Percentiles rank a stretch among this genome's conserved stretches.
Evolutionary conservation across 2,797 vertebrate genomes (phyloP).

Genomic region (Sebastes matsubarae): DNA sequence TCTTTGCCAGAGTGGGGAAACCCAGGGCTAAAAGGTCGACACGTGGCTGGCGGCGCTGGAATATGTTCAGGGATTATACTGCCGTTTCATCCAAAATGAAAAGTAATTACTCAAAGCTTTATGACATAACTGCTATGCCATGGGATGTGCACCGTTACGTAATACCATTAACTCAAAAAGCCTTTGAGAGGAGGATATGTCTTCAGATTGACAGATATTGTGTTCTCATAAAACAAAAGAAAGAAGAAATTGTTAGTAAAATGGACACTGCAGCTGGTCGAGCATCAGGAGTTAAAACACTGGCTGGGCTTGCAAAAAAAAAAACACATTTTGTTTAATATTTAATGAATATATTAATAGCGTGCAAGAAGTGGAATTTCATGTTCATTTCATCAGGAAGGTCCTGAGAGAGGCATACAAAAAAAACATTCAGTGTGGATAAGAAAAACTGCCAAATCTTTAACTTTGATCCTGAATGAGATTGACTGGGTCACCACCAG

Average conservation of each 20-base stretch:
- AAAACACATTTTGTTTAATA: slow-evolving; percentile 7
- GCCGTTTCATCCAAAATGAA: slow-evolving; percentile 59
- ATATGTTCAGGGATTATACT: slow-evolving; percentile 59
- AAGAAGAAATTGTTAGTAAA: not conserved
- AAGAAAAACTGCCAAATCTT: not conserved
- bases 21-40: slow-evolving; percentile 9
- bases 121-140: slow-evolving; percentile 69
- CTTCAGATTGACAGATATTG: slow-evolving; percentile 35
- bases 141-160: slow-evolving; percentile 56
- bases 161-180: slow-evolving; percentile 62
- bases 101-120: slow-evolving; percentile 73
- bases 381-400: slow-evolving; percentile 46
- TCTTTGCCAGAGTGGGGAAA: slow-evolving; percentile 21
- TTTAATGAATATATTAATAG: slow-evolving; percentile 27
- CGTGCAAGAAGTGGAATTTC: slow-evolving; percentile 14
- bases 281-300: not conserved
- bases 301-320: not conserved
- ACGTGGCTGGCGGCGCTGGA: not conserved
- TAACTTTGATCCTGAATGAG: not conserved
- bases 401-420: not conserved
- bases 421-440: not conserved
- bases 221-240: slow-evolving; percentile 16
- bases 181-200: slow-evolving; percentile 18
- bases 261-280: not conserved
- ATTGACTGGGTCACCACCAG: not conserved